Base-by-base conservation (phyloP, 2,113 vertebrate species). In the Sinocyclocheilus anophthalmus region DNA sequence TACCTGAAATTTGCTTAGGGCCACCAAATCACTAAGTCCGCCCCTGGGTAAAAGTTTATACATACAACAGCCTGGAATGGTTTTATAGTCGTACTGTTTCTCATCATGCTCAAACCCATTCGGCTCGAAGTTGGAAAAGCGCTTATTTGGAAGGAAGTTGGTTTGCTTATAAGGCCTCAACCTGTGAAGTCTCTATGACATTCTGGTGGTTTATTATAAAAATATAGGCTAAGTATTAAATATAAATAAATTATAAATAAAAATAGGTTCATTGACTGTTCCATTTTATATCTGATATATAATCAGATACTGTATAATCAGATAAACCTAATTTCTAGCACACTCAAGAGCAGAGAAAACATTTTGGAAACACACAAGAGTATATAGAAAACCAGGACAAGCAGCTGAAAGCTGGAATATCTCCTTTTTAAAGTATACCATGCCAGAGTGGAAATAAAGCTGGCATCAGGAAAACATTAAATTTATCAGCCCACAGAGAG, bases 381-480 rank as follows among this genome's bases (percentile, higher is more conserved):
- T 9, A 12, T 61, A n/a, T 24, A 70, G 18, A 55, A 73, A 85
- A 63, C 24, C 24, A 12, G 16, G 30, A 75, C 55, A 70, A 7
- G n/a, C 65, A 42, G 14, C 33, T 73, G 5, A 61, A 30, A 57
- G 22, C 13, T 53, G 69, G 69, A 86, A 50, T 37, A 59, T 50
- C 67, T 86, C 79, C 85, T 86, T 16, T 37, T 26, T 53, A 30
- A 11, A 45, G 39, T 45, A 11, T 24, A 81, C 78, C 16, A 0
- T 76, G 70, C 72, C 72, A 61, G 24, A 39, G 55, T 61, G 33
- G 55, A 79, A 57, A 61, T 61, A 61, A 61, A 11, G 11, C 33
- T n/a, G 30, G 33, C 83, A 76, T 72, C 70, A 84, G 83, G 73
- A 84, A 84, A 84, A 63, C 57, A 65, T 84, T n/a, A 61, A 0